A percentile compares a stretch with the other conserved stretches of the same genome.
Conservation (phyloP, 2,888 invertebrate genomes). For the Meiosimyza platycephala region DNA sequence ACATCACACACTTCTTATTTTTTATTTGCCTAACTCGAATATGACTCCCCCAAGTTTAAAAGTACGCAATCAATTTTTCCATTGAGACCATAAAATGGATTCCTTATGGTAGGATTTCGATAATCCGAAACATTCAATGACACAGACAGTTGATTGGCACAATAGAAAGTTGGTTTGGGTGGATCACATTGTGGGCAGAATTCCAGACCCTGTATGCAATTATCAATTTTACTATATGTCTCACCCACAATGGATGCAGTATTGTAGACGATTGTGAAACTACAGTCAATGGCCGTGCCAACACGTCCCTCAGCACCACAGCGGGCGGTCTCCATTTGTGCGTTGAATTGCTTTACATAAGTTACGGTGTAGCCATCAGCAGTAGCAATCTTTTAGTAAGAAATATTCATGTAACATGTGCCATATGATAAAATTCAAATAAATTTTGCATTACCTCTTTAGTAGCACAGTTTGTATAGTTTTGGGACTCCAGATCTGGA, state of each 20-base stretch:
- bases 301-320: constrained; percentile 17
- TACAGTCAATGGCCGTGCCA: constrained; percentile 35
- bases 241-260: constrained; percentile 20
- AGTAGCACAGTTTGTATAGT: constrained; percentile 31
- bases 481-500: background rate
- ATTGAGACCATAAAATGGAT: constrained; percentile 37
- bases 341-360: constrained; percentile 32
- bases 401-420: no score
- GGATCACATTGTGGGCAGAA: constrained; percentile 15
- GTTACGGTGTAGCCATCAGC: constrained; percentile 22
- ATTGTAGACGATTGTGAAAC: constrained; percentile 11
- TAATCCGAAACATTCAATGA: constrained; percentile 3
- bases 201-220: constrained; percentile 24
- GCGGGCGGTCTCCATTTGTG: constrained; percentile 24
- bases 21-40: no score
- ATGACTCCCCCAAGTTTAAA: no score
- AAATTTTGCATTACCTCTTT: constrained; percentile 29
- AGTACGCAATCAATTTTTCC: no score
- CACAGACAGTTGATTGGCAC: constrained; percentile 18
- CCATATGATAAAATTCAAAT: background rate
- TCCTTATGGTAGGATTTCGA: constrained; percentile 27
- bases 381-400: constrained; percentile 20
- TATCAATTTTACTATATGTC: constrained; percentile 27
- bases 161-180: background rate
- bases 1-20: no score